A percentile compares a stretch with the other conserved stretches of the same genome.
These are phyloP conservation scores for Dichetophora obliterata DNA, from an alignment of 2,888 invertebrate species.

Conservation along the genomic window DNA sequence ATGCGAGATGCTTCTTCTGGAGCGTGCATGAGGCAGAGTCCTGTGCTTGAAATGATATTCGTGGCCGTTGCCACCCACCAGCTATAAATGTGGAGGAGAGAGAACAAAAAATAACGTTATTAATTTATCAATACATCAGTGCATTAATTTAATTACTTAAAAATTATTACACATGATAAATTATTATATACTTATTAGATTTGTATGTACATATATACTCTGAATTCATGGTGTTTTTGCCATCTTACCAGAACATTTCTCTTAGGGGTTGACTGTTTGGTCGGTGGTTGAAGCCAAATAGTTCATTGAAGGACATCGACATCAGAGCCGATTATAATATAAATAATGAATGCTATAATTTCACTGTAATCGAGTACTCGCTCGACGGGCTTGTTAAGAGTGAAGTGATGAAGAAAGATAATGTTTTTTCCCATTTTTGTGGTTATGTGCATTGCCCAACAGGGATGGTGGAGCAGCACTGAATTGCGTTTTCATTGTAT, in stretches of 20 bases:
- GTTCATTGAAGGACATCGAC: too few relatives aligned
- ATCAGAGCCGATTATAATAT: background rate
- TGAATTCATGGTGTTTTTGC: background rate
- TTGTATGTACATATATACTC: background rate
- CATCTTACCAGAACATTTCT: too few relatives aligned
- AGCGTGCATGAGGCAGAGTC: slow-evolving; percentile 89
- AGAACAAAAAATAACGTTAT: slow-evolving; percentile 21
- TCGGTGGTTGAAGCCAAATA: too few relatives aligned
- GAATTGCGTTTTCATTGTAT: background rate
- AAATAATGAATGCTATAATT: slow-evolving; percentile 4
- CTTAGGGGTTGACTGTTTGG: too few relatives aligned
- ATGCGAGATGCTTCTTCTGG: slow-evolving; percentile 90
- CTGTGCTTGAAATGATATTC: slow-evolving; percentile 96
- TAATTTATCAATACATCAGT: background rate
- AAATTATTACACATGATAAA: background rate
- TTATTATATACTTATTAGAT: too few relatives aligned
- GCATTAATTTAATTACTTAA: background rate
- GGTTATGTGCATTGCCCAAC: background rate
- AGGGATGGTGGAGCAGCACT: background rate
- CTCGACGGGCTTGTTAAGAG: background rate
- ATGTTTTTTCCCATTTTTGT: background rate
- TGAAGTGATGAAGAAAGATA: background rate
- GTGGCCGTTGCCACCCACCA: slow-evolving; percentile 83
- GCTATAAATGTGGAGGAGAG: slow-evolving; percentile 73
- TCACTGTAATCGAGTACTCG: background rate